These are phyloP conservation scores for Thumatha senex DNA, from an alignment of 2,888 invertebrate species.

Conservation along the genomic window DNA sequence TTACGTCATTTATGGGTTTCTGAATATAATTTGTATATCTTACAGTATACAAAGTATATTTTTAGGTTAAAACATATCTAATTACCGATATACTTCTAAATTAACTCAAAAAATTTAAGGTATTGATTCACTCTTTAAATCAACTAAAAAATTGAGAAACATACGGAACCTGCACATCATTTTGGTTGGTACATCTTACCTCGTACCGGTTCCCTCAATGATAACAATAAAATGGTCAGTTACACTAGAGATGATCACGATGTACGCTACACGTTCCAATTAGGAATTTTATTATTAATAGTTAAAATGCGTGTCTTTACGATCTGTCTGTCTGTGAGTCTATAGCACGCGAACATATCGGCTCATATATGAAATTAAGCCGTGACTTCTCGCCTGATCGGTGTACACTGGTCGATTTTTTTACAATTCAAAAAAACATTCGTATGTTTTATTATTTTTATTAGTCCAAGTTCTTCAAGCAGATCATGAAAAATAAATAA, in stretches of 20 bases:
- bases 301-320: conserved; percentile 71
- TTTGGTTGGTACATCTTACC: conserved; percentile 10
- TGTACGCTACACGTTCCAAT: conserved; percentile 73
- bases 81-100: too few species aligned
- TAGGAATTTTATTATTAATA: conserved; percentile 72
- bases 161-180: conserved; percentile 26
- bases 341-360: conserved; percentile 68
- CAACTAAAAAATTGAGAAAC: not conserved
- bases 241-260: conserved; percentile 46
- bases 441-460: not conserved
- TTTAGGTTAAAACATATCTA: too few species aligned
- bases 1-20: too few species aligned
- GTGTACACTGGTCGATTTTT: conserved; percentile 40
- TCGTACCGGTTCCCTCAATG: conserved; percentile 36
- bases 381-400: conserved; percentile 45
- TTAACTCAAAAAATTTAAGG: too few species aligned
- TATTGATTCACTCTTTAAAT: too few species aligned
- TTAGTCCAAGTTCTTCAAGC: too few species aligned
- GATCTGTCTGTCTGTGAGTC: conserved; percentile 59
- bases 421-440: not conserved
- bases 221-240: conserved; percentile 56
- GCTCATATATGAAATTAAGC: conserved; percentile 59
- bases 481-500: not conserved
- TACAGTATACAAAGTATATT: too few species aligned
- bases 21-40: too few species aligned